Evolutionary conservation across 2,797 vertebrate genomes (phyloP).

Genomic region (Oryzias dopingdopingensis): DNA sequence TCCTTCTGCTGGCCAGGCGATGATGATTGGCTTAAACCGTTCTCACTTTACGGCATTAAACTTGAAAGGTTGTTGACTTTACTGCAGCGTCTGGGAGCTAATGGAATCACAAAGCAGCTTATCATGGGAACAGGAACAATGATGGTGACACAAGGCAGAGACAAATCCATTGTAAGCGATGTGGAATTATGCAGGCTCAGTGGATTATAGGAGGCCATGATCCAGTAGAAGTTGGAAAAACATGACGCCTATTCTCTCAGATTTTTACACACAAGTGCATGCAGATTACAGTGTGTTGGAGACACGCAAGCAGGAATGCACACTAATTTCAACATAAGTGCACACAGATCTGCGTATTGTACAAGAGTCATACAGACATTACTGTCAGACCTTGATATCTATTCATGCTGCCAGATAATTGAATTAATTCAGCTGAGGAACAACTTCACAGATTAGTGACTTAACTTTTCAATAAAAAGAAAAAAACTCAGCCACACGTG

Average conservation of each 20-base stretch:
- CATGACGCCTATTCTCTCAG: constrained; percentile 58
- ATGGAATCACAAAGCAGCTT: constrained; percentile 73
- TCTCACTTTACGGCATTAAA: constrained; percentile 44
- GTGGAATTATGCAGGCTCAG: constrained; percentile 79
- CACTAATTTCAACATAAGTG: constrained; percentile 38
- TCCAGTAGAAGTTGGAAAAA: constrained; percentile 70
- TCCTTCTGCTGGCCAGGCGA: constrained; percentile 13
- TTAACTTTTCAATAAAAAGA: constrained; percentile 77
- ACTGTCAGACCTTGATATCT: constrained; percentile 59
- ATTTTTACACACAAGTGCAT: constrained; percentile 34
- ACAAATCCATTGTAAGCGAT: constrained; percentile 79
- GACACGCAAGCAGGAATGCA: constrained; percentile 27
- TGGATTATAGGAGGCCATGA: constrained; percentile 77
- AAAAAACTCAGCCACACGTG: constrained; percentile 62
- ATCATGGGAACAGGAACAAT: constrained; percentile 75
- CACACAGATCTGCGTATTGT: constrained; percentile 36
- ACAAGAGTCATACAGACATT: constrained; percentile 29
- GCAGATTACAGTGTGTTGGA: constrained; percentile 28
- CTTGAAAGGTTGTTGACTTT: constrained; percentile 39
- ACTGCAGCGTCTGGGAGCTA: constrained; percentile 48
- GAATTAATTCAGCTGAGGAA: constrained; percentile 72
- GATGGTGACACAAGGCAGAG: constrained; percentile 74
- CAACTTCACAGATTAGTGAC: constrained; percentile 75
- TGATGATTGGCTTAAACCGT: constrained; percentile 45
- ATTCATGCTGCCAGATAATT: constrained; percentile 70